These are phyloP conservation scores for Coreoperca whiteheadi DNA, from an alignment of 2,113 vertebrate genomes.

Conservation along the genomic window DNA sequence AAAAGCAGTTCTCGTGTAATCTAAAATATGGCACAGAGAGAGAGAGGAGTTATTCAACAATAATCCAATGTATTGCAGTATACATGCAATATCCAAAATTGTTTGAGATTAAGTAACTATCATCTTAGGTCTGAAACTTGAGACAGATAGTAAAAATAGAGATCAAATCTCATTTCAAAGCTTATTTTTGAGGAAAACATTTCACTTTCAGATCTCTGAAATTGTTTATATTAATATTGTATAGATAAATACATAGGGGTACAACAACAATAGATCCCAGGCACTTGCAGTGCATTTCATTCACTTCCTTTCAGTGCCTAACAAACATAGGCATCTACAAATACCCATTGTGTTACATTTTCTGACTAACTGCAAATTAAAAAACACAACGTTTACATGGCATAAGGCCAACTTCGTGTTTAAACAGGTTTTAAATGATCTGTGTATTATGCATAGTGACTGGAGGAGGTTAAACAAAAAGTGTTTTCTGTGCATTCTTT, in stretches of 20 bases:
- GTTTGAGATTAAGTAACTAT: neutral
- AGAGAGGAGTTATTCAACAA: slow-evolving; percentile 12
- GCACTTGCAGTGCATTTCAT: neutral
- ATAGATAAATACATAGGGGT: neutral
- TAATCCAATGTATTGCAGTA: neutral
- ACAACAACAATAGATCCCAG: neutral
- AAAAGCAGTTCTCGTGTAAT: slow-evolving; percentile 81
- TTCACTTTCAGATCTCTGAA: neutral
- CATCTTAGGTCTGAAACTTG: neutral
- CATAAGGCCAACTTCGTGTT: neutral
- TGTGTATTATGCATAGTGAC: neutral
- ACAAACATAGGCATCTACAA: neutral
- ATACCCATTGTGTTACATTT: neutral
- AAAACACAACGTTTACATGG: neutral
- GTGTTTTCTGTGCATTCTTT: neutral
- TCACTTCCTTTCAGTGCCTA: neutral
- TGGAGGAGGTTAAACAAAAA: neutral
- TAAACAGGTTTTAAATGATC: neutral
- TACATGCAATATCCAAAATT: neutral
- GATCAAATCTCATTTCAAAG: neutral
- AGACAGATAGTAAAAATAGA: neutral
- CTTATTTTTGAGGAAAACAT: neutral
- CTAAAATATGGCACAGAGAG: slow-evolving; percentile 64
- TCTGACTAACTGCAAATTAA: neutral
- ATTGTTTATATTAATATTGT: neutral